Base-by-base conservation (phyloP, 1,140 invertebrate genomes). In the Mizuhopecten yessoensis region DNA sequence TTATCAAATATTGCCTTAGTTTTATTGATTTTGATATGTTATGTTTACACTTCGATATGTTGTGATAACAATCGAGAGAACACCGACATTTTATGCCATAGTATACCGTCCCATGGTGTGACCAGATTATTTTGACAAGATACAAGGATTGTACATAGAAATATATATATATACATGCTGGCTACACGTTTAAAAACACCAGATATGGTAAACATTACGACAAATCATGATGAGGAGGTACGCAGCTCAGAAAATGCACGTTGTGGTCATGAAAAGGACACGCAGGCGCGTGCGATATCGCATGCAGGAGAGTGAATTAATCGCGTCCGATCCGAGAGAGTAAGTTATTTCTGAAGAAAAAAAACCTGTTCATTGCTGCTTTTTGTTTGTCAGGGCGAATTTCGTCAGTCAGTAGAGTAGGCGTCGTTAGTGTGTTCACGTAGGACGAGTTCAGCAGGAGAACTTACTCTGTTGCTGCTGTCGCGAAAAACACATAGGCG, bases 191-290 rank as follows among this genome's bases (percentile, higher is more conserved):
- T 13, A 75, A 75, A n/a, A 75, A 75, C 57, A 75, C 57, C 9
- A 75, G n/a, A 75, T 75, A 75, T 75, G 57, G n/a, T 75, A 3
- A 75, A 17, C 17, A 9, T 75, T 5, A 75, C 1, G 9, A 29
- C n/a, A 1, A 20, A 1, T 45, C 57, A 75, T 1, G n/a, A 75
- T 75, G 57, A 75, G 17, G 57, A 75, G 57, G 57, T 75, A 75
- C 57, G 11, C 57, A 75, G 57, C 57, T 75, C 57, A 75, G 57
- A 75, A 75, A 75, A 75, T 75, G 57, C 57, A 75, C 57, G 57
- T 75, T 23, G 57, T 75, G 1, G 57, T 75, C 2, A 75, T 75
- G 57, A 75, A 75, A 75, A 75, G 57, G 57, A 75, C 57, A 29
- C 57, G 57, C 23, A 75, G 57, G n/a, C 57, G 57, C 29, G 57